phyloP scores from a whole-genome alignment of 2,888 invertebrate species.

The Chromoteleia sp. region DNA sequence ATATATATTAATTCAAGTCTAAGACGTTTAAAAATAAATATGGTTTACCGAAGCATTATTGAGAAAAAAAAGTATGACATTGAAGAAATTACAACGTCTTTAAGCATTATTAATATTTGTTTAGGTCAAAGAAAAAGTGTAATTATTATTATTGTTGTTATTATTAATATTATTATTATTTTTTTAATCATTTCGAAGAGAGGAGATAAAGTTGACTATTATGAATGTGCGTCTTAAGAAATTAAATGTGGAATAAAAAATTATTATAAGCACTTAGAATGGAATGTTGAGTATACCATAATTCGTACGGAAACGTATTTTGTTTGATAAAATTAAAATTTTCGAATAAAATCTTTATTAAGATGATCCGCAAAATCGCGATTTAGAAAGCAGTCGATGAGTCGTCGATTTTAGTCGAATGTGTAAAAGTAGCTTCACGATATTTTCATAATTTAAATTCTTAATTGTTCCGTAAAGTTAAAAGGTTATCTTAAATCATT shows the following conservation, averaged over 20 bases:
- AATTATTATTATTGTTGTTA: constrained; percentile 21
- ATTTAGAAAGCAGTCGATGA: constrained; percentile 15
- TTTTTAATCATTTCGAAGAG: constrained; percentile 16
- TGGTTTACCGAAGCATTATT: background rate
- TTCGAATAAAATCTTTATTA: constrained; percentile 3
- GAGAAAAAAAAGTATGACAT: background rate
- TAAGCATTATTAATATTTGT: background rate
- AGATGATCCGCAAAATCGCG: constrained; percentile 1
- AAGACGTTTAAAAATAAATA: constrained; percentile 1
- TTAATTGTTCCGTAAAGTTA: too few relatives aligned
- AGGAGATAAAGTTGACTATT: constrained; percentile 7
- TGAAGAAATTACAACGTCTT: background rate
- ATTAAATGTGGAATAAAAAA: constrained; percentile 18
- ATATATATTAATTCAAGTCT: background rate
- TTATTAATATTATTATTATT: too few relatives aligned
- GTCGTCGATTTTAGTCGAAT: background rate
- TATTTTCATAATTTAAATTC: background rate
- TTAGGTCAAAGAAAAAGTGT: constrained; percentile 8
- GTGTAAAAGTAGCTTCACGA: background rate
- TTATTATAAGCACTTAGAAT: constrained; percentile 11
- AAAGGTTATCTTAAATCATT: too few relatives aligned
- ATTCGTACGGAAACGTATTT: constrained; percentile 16
- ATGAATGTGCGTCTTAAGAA: background rate
- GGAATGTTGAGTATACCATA: constrained; percentile 13
- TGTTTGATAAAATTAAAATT: constrained; percentile 22